Percentiles rank a stretch among this genome's conserved stretches.
These are phyloP conservation scores for Oryzias sinensis DNA, from an alignment of 2,797 vertebrate genomes.

Conservation along the genomic window DNA sequence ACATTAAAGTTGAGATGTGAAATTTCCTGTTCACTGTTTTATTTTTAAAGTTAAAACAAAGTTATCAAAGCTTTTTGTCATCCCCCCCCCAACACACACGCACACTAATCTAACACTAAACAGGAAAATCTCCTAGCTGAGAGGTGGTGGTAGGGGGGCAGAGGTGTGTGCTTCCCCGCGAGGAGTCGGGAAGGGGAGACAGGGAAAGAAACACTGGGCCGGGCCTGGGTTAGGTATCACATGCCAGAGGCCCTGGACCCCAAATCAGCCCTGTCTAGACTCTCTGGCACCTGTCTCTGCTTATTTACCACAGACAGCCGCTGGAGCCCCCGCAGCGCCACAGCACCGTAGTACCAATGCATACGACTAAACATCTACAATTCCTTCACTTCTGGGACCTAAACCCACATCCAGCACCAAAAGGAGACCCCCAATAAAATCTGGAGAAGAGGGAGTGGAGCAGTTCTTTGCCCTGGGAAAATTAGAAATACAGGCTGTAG, in stretches of 20 bases:
- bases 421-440: conserved; percentile 45
- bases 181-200: conserved; percentile 82
- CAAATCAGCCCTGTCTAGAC: conserved; percentile 97
- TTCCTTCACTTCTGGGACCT: conserved; percentile 44
- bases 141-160: conserved; percentile 12
- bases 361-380: conserved; percentile 48
- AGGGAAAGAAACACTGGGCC: conserved; percentile 33
- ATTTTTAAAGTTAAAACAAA: too few relatives aligned
- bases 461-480: not conserved
- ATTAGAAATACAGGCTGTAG: not conserved
- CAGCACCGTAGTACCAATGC: conserved; percentile 46
- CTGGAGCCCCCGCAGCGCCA: conserved; percentile 78
- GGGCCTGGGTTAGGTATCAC: conserved; percentile 93
- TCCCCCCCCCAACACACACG: conserved; percentile 11
- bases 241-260: conserved; percentile 89
- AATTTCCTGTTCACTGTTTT: too few relatives aligned
- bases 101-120: conserved; percentile 86
- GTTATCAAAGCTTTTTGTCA: not conserved
- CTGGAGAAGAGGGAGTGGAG: not conserved
- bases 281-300: conserved; percentile 99
- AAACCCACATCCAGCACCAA: conserved; percentile 25
- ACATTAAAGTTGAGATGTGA: too few relatives aligned
- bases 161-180: conserved; percentile 59
- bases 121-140: conserved; percentile 85
- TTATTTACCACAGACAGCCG: conserved; percentile 88